Base-by-base conservation (phyloP, 2,797 vertebrate genomes). In the Onychomys arenicola region DNA sequence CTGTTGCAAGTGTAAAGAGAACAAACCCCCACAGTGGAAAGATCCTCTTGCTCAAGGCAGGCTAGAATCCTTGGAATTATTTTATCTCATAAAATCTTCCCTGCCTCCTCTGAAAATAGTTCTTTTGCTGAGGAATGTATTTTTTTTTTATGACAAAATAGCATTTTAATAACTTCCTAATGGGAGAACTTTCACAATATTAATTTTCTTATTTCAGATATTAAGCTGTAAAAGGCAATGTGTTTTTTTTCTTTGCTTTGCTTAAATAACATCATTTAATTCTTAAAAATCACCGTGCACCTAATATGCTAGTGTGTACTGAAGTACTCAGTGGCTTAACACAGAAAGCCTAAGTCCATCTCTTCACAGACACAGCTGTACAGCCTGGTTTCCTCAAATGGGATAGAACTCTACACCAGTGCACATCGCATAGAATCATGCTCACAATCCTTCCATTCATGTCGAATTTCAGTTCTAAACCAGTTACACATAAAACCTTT, bases 81-180 rank as follows among this genome's bases (percentile, higher is more conserved):
- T 73, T 93, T 69, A n/a, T 14, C 40, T 88, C 87, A 29, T 71
- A 75, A 94, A 88, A 59, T 63, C 27, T 81, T 82, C 78, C 63
- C 34, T 71, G 3, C 3, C 78, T 29, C 23, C 49, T 69, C 16
- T 93, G 16, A 84, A 91, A 89, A 73, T 12, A 57, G 11, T 71
- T 80, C 19, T 37, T 89, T 43, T 83, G 2, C 10, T 69, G 89
- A 93, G 23, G 52, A 92, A 82, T 43, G 84, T 73, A 37, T 19
- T 92, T n/a, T n/a, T n/a, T n/a, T 73, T n/a, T 83, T 21, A 93
- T 40, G 19, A 29, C 37, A 95, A 71, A 83, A 63, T 34, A 73
- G 10, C 63, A 80, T 76, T 46, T n/a, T 23, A 89, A 3, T 73
- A 59, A 84, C 5, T 43, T 90, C 12, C 21, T 29, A 65, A 82